Conservation (phyloP, 2,888 invertebrate genomes). For the Ormyrus labotus region DNA sequence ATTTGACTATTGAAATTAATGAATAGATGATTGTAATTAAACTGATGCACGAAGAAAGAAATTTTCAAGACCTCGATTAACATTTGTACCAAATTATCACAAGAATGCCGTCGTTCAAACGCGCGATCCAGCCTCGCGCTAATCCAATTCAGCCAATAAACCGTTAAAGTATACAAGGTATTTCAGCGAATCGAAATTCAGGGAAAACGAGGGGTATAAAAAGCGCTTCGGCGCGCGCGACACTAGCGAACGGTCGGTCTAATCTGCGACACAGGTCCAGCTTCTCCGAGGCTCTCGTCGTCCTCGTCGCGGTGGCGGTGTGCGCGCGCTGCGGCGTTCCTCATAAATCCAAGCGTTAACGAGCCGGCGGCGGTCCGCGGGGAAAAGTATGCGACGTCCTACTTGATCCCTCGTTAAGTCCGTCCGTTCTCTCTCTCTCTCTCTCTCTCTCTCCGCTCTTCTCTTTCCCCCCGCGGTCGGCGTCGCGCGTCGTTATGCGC, state of each 20-base stretch:
- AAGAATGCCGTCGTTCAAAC: too few species aligned
- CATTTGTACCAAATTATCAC: too few species aligned
- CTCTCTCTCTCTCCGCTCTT: neutral
- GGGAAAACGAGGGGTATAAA: conserved; percentile 1
- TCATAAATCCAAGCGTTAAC: conserved; percentile 63
- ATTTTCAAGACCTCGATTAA: too few species aligned
- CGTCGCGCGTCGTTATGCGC: conserved; percentile 26
- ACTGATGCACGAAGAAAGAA: too few species aligned
- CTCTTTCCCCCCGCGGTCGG: conserved; percentile 19
- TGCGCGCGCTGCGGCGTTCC: conserved; percentile 46
- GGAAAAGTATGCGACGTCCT: conserved; percentile 59
- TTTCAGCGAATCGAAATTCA: too few species aligned
- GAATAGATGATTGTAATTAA: too few species aligned
- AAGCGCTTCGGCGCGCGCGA: neutral
- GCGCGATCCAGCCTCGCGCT: too few species aligned
- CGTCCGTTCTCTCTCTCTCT: conserved; percentile 42
- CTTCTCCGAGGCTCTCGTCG: neutral
- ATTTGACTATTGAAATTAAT: too few species aligned
- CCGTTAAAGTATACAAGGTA: too few species aligned
- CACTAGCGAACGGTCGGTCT: neutral
- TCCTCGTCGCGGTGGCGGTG: conserved; percentile 25
- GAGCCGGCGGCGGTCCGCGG: conserved; percentile 54
- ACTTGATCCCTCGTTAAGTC: conserved; percentile 63
- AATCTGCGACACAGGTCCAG: conserved; percentile 5
- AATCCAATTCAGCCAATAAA: too few species aligned